These are phyloP conservation scores for Amazona guildingii DNA, from an alignment of 2,113 vertebrate genomes.

Conservation along the genomic window DNA sequence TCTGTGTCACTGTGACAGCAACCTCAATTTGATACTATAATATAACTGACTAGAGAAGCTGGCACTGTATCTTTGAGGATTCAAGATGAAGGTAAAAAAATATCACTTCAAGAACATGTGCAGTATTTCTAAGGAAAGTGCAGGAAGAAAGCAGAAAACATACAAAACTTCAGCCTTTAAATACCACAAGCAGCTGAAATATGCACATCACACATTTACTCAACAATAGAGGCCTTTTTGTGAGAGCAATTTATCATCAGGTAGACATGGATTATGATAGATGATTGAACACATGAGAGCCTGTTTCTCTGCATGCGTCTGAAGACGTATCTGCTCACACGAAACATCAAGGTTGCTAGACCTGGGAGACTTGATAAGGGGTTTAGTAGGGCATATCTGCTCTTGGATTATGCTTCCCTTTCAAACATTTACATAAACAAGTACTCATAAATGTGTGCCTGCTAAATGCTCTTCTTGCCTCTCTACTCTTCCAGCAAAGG, in stretches of 20 bases:
- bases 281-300: not conserved
- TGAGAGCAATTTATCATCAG: conserved; percentile 29
- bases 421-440: not conserved
- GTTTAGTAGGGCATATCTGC: not conserved
- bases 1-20: conserved; percentile 15
- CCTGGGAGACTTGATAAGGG: not conserved
- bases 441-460: not conserved
- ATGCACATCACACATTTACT: conserved; percentile 51
- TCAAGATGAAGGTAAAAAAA: not conserved
- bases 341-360: not conserved
- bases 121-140: not conserved
- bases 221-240: conserved; percentile 5
- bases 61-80: not conserved
- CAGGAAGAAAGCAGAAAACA: not conserved
- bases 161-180: not conserved
- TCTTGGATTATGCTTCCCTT: not conserved
- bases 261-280: conserved; percentile 12
- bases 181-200: conserved; percentile 14
- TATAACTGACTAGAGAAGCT: not conserved
- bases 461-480: not conserved
- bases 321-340: not conserved
- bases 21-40: conserved; percentile 22
- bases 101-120: not conserved
- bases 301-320: not conserved
- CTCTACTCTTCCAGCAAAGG: not conserved